Evolutionary conservation across 2,113 vertebrate genomes (phyloP).

Genomic region (Prochilodus magdalenae): DNA sequence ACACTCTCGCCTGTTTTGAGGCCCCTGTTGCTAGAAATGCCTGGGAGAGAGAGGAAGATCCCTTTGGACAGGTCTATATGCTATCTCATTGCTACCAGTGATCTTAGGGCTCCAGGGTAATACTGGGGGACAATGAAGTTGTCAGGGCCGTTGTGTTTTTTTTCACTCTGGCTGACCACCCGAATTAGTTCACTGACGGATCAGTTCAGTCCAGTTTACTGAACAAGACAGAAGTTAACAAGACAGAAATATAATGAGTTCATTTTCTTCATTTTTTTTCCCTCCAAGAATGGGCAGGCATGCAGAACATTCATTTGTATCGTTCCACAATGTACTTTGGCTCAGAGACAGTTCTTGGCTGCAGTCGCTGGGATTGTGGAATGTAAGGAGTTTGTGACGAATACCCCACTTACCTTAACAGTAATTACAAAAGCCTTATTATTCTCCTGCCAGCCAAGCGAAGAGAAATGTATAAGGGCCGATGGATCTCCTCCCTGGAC

Average conservation of each 20-base stretch:
- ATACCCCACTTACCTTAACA: slow-evolving; percentile 59
- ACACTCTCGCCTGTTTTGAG: slow-evolving; percentile 10
- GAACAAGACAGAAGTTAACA: slow-evolving; percentile 21
- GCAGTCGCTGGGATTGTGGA: slow-evolving; percentile 50
- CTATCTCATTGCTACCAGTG: slow-evolving; percentile 17
- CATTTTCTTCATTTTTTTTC: background rate
- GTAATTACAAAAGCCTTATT: slow-evolving; percentile 55
- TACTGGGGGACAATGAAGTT: slow-evolving; percentile 21
- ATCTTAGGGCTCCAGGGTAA: slow-evolving; percentile 27
- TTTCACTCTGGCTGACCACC: background rate
- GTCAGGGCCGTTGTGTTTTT: slow-evolving; percentile 18
- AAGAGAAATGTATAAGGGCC: slow-evolving; percentile 25
- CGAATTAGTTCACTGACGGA: slow-evolving; percentile 22
- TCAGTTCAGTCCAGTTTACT: slow-evolving; percentile 26
- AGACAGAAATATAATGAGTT: slow-evolving; percentile 40
- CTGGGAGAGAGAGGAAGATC: slow-evolving; percentile 4
- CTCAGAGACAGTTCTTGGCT: slow-evolving; percentile 38
- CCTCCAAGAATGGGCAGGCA: slow-evolving; percentile 15
- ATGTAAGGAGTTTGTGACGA: slow-evolving; percentile 58
- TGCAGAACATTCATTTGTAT: slow-evolving; percentile 36
- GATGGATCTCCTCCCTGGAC: slow-evolving; percentile 4
- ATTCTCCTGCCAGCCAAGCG: slow-evolving; percentile 39
- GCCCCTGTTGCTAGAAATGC: background rate
- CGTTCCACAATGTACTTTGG: slow-evolving; percentile 33
- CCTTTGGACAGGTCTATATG: background rate